phyloP scores from a whole-genome alignment of 2,797 vertebrate genomes.

The Macrochelys suwanniensis region DNA sequence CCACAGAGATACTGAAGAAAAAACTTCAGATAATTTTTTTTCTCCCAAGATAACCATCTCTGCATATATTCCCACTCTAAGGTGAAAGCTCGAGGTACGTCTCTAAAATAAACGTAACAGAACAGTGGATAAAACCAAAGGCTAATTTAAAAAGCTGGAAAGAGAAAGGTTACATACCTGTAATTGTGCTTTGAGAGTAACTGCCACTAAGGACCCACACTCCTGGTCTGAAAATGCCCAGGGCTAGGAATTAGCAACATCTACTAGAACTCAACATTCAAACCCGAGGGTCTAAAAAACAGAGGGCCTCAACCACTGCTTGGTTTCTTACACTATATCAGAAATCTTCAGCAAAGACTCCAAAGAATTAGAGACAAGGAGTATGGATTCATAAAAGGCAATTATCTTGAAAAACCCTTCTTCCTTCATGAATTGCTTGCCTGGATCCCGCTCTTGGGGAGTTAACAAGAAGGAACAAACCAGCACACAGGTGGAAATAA shows the following conservation, averaged over 20 bases:
- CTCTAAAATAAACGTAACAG: neutral
- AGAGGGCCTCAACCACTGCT: neutral
- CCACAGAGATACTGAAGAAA: neutral
- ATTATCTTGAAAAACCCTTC: neutral
- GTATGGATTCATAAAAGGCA: neutral
- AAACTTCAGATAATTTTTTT: neutral
- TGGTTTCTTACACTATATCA: neutral
- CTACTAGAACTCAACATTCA: neutral
- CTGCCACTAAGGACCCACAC: neutral
- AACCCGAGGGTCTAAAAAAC: neutral
- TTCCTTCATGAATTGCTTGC: neutral
- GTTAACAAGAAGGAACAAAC: neutral
- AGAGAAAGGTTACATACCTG: neutral
- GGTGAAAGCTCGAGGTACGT: neutral
- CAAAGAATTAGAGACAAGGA: neutral
- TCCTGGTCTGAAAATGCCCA: neutral
- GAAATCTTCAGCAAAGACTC: neutral
- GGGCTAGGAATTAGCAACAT: fast-evolving
- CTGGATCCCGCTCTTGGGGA: neutral
- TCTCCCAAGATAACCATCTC: neutral
- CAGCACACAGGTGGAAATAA: neutral
- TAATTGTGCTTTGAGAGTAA: neutral
- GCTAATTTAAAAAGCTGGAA: neutral
- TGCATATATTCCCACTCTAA: neutral
- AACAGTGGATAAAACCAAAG: neutral